Percentiles rank a stretch among this genome's conserved stretches.
Evolutionary conservation across 2,113 vertebrate genomes (phyloP).

Genomic region (Bubalus kerabau): DNA sequence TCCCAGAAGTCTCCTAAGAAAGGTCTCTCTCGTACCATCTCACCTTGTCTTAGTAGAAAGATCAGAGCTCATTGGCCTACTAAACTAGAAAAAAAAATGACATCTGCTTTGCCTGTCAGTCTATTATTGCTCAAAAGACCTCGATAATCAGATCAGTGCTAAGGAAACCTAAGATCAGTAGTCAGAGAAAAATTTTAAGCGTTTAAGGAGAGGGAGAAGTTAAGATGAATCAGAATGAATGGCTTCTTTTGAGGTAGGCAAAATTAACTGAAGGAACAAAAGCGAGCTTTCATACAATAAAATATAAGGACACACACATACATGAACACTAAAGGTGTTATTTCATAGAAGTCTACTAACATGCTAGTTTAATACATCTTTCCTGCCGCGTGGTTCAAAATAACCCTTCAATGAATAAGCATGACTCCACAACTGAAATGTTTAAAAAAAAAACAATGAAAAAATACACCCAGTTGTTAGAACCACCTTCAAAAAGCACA

Average conservation of each 20-base stretch:
- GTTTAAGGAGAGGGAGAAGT: neutral
- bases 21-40: neutral
- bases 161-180: neutral
- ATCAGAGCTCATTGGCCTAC: neutral
- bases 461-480: conserved; percentile 16
- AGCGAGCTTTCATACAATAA: neutral
- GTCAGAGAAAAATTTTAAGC: neutral
- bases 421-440: conserved; percentile 67
- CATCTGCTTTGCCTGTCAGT: neutral
- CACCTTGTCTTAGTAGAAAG: neutral
- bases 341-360: neutral
- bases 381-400: conserved; percentile 42
- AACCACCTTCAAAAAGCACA: neutral
- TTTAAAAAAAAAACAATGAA: conserved; percentile 54
- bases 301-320: neutral
- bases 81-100: neutral
- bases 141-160: neutral
- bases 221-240: neutral
- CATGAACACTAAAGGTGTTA: neutral
- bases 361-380: conserved; percentile 50
- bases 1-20: neutral
- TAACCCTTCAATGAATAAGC: neutral
- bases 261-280: neutral
- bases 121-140: neutral
- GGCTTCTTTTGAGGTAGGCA: neutral